Conservation (phyloP, 1,140 invertebrate genomes). For the Heliconius hermathena region DNA sequence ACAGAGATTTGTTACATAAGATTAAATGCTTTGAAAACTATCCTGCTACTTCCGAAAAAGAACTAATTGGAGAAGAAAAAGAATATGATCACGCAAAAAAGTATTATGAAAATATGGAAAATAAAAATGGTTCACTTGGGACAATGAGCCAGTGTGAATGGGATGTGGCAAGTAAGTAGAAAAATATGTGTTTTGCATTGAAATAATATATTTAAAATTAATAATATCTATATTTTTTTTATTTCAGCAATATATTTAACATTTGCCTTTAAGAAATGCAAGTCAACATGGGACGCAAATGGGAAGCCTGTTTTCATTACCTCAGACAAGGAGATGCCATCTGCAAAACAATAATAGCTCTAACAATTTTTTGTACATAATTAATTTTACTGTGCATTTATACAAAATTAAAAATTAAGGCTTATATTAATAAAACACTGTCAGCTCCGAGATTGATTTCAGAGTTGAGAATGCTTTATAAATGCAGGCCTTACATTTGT, state of each 20-base stretch:
- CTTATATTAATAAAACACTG: too few relatives aligned
- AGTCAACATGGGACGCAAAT: constrained; percentile 84
- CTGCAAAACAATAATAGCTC: constrained; percentile 33
- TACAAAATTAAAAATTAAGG: neutral
- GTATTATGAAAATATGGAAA: constrained; percentile 80
- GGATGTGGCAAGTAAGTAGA: constrained; percentile 92
- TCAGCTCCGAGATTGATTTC: too few relatives aligned
- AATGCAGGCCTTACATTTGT: neutral
- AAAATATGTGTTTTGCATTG: neutral
- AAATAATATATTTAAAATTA: neutral
- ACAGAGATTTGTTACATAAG: constrained; percentile 85
- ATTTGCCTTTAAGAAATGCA: constrained; percentile 92
- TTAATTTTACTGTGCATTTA: neutral
- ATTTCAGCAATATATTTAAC: constrained; percentile 91
- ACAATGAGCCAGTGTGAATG: constrained; percentile 95
- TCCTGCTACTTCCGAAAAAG: constrained; percentile 81
- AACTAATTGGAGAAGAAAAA: constrained; percentile 82
- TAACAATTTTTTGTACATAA: constrained; percentile 1
- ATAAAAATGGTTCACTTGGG: constrained; percentile 82
- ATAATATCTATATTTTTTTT: constrained; percentile 11
- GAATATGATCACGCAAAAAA: constrained; percentile 90
- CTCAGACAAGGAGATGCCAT: constrained; percentile 22
- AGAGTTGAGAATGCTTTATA: too few relatives aligned
- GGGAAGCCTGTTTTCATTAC: constrained; percentile 77
- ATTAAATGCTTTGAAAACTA: constrained; percentile 90